Percentiles rank a stretch among this genome's conserved stretches.
Conservation (phyloP, 2,797 vertebrate genomes). For the Cetoscarus ocellatus region DNA sequence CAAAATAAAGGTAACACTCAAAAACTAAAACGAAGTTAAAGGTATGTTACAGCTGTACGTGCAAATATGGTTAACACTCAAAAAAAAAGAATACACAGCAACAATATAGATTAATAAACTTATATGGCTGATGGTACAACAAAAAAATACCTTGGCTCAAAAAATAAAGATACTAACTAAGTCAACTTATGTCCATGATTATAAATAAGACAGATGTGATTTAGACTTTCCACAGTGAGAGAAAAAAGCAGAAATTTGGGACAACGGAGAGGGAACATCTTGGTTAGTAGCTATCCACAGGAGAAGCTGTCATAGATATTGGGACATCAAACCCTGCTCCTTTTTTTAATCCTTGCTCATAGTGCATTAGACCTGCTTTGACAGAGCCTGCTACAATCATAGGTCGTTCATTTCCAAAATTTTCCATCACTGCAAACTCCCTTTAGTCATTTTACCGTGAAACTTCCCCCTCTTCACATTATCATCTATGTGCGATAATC, state of each 20-base stretch:
- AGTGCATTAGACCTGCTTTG: constrained; percentile 49
- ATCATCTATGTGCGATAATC: constrained; percentile 14
- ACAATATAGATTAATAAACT: constrained; percentile 54
- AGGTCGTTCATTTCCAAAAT: constrained; percentile 52
- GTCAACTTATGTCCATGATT: constrained; percentile 16
- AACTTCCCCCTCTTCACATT: constrained; percentile 1
- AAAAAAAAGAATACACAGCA: constrained; percentile 29
- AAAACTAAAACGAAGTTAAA: constrained; percentile 68
- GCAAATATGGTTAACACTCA: constrained; percentile 66
- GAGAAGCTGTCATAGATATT: constrained; percentile 48
- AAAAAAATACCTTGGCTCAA: constrained; percentile 62
- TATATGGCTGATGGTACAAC: constrained; percentile 44
- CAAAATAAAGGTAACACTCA: constrained; percentile 76
- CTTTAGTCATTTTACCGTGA: background rate
- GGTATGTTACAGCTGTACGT: constrained; percentile 60
- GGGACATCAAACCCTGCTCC: constrained; percentile 8
- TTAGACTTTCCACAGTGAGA: constrained; percentile 45
- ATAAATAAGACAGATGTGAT: constrained; percentile 43
- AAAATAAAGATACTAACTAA: constrained; percentile 36
- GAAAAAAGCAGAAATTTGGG: constrained; percentile 33
- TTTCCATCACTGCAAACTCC: constrained; percentile 35
- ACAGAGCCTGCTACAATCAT: constrained; percentile 73
- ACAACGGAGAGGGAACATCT: constrained; percentile 43
- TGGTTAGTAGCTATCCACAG: constrained; percentile 58
- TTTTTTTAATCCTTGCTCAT: constrained; percentile 42